These are phyloP conservation scores for Xylota sylvarum DNA, from an alignment of 2,888 invertebrate species.

Conservation along the genomic window DNA sequence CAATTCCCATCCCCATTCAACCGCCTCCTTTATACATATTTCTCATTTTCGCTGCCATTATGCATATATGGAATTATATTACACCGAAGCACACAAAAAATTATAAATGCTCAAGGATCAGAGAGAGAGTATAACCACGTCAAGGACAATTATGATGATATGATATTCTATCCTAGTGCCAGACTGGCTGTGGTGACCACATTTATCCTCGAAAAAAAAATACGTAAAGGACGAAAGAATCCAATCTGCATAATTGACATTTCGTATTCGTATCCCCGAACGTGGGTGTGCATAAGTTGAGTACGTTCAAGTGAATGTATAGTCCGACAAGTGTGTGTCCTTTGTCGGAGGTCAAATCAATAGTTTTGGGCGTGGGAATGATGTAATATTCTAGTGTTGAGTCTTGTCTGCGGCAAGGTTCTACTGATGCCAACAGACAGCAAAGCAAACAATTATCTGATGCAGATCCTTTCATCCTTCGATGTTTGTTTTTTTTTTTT, in stretches of 20 bases:
- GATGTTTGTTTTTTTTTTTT: neutral
- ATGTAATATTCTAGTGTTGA: constrained; percentile 11
- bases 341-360: constrained; percentile 49
- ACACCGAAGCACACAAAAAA: constrained; percentile 14
- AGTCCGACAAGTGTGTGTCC: constrained; percentile 29
- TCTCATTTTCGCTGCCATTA: constrained; percentile 5
- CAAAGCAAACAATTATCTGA: neutral
- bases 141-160: constrained; percentile 62
- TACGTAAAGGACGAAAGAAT: neutral
- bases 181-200: constrained; percentile 35
- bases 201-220: constrained; percentile 23
- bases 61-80: constrained; percentile 56
- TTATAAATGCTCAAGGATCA: constrained; percentile 32
- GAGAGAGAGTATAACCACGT: constrained; percentile 26
- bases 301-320: constrained; percentile 36
- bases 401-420: neutral
- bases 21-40: neutral
- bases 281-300: constrained; percentile 30
- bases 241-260: constrained; percentile 68
- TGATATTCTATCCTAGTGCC: constrained; percentile 37
- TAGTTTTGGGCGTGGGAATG: constrained; percentile 20
- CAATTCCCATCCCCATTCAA: constrained; percentile 5
- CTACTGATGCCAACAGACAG: neutral
- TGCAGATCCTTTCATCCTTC: neutral
- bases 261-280: constrained; percentile 21